Evolutionary conservation across 2,797 vertebrate species (phyloP).

Genomic region (Betta splendens): DNA sequence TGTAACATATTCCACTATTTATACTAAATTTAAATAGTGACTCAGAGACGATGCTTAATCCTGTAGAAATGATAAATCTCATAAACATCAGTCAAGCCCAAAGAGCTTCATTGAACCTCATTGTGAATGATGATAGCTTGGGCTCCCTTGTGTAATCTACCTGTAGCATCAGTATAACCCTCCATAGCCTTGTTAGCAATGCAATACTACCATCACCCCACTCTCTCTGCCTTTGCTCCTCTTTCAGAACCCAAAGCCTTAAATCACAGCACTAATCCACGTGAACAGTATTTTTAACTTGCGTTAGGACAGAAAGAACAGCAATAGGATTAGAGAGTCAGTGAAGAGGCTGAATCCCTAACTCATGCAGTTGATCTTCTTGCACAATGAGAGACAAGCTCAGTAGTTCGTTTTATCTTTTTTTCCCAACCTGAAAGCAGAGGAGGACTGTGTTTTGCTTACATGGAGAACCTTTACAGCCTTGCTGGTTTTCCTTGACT

Average conservation of each 20-base stretch:
- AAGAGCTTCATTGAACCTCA: not conserved
- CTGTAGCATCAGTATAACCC: conserved; percentile 13
- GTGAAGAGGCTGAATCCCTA: conserved; percentile 73
- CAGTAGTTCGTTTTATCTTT: conserved; percentile 35
- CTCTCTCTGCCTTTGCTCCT: conserved; percentile 55
- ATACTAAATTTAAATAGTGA: not conserved
- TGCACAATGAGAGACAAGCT: conserved; percentile 51
- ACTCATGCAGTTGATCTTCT: conserved; percentile 75
- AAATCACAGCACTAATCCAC: conserved; percentile 83
- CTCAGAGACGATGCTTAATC: not conserved
- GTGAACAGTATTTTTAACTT: conserved; percentile 86
- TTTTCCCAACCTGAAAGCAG: conserved; percentile 34
- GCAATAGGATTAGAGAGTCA: conserved; percentile 84
- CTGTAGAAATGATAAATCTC: not conserved
- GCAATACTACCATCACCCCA: conserved; percentile 50
- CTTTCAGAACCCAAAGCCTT: conserved; percentile 75
- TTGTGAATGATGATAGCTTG: not conserved
- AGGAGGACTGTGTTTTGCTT: conserved; percentile 13
- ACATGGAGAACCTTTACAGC: conserved; percentile 42
- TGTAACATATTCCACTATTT: not conserved
- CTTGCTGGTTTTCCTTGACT: conserved; percentile 27
- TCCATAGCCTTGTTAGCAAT: conserved; percentile 51
- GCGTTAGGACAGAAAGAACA: conserved; percentile 79
- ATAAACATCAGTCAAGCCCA: not conserved
- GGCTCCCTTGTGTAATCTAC: conserved; percentile 5